A percentile compares a stretch with the other conserved stretches of the same genome.
These are phyloP conservation scores for Catharus ustulatus DNA, from an alignment of 2,797 vertebrate genomes.

Conservation along the genomic window DNA sequence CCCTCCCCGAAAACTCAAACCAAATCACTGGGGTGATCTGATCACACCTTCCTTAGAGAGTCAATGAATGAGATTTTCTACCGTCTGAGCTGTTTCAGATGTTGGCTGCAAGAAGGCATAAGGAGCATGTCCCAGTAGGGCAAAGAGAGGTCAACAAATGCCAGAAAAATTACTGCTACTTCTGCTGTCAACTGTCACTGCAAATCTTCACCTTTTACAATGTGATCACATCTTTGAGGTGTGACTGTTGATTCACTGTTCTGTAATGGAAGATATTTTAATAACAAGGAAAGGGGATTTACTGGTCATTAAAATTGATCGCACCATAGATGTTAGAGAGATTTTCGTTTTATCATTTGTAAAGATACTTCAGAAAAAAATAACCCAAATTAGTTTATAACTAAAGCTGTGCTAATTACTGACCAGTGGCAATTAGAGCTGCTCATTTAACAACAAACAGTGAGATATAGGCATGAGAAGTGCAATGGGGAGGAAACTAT, in stretches of 20 bases:
- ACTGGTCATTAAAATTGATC: not conserved
- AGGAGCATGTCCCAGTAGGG: not conserved
- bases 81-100: not conserved
- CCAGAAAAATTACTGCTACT: not conserved
- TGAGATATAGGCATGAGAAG: not conserved
- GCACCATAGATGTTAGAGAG: not conserved
- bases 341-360: not conserved
- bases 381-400: not conserved
- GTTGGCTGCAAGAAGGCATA: not conserved
- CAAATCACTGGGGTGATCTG: not conserved
- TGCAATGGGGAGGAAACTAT: not conserved
- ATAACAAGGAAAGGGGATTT: not conserved
- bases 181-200: not conserved
- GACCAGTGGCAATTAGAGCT: not conserved
- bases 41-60: not conserved
- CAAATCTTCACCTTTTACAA: not conserved
- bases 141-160: not conserved
- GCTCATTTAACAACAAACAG: not conserved
- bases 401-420: not conserved
- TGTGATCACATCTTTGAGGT: rapidly evolving
- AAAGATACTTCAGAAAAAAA: not conserved
- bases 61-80: not conserved
- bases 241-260: not conserved
- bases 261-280: not conserved
- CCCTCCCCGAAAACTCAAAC: not conserved